Base-by-base conservation (phyloP, 2,888 invertebrate species). In the Cerastis rubricosa region DNA sequence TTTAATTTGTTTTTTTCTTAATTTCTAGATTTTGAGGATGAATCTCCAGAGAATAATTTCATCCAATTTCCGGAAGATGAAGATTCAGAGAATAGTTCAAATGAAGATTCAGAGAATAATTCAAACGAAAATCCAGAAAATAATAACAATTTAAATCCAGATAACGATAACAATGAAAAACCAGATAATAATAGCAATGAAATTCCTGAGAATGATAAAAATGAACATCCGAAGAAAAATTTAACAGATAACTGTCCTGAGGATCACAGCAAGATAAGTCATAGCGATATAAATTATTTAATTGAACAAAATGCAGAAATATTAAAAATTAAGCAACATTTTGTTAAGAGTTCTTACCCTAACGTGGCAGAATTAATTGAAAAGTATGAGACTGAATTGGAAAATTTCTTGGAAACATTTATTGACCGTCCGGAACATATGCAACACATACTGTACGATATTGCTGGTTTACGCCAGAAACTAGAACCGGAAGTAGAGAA, bases 361-460 rank as follows among this genome's bases (percentile, higher is more conserved):
- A 57, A 78, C 43, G 89, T 88, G 0, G 35, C 75, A 17, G 29
- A 66, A n/a, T 51, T 89, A 35, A 83, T 84, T 7, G 76, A 89
- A 35, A 86, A 84, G 54, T 74, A 90, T 77, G 35, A 81, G 25
- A 29, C 81, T 4, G 68, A 87, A 43, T 71, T 91, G 43, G 67
- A 88, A 59, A 65, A 82, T 5, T 90, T 91, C 47, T 80, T 80
- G 22, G 25, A 78, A 25, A 85, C 76, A 77, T 81, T 92, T 7
- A 61, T 83, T 35, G 79, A 89, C 43, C 88, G 89, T 5, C 92
- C 93, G 3, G 61, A 80, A 47, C 92, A 93, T 87, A 85, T 94
- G n/a, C 84, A 87, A 72, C 88, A 94, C 73, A 84, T 92, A 43
- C 59, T 94, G 40, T 70, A 90, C n/a, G 87, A 89, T 61, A 81